These are phyloP conservation scores for Diploscapter pachys DNA, from an alignment of 1,140 invertebrate species.

Conservation along the genomic window DNA sequence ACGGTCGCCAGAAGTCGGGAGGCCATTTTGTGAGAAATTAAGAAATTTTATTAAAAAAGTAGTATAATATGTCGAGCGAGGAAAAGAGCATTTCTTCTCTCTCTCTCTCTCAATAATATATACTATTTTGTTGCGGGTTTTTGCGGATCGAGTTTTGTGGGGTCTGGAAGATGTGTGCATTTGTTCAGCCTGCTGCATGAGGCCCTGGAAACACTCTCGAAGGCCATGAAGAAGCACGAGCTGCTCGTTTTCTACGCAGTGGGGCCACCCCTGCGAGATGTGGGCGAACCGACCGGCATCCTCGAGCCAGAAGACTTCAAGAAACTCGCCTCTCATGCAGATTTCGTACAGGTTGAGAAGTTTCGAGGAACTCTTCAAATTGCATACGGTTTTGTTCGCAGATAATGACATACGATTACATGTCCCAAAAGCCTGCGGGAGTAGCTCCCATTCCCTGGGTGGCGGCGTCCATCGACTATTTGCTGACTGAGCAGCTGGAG, in stretches of 20 bases:
- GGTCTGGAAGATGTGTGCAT: slow-evolving; percentile 15
- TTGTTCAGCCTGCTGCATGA: too few relatives aligned
- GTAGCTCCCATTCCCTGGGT: slow-evolving; percentile 26
- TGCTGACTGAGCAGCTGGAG: neutral
- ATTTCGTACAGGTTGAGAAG: slow-evolving; percentile 6
- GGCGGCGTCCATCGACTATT: slow-evolving; percentile 5
- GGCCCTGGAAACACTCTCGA: neutral
- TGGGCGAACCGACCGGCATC: slow-evolving; percentile 40
- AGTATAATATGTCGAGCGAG: too few relatives aligned
- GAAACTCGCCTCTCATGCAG: slow-evolving; percentile 22
- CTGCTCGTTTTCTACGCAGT: slow-evolving; percentile 41
- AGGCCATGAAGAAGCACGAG: slow-evolving; percentile 35
- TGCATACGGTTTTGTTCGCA: neutral
- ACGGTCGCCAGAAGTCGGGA: slow-evolving; percentile 33
- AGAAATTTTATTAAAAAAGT: too few relatives aligned
- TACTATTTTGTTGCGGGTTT: neutral
- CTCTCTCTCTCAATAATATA: neutral
- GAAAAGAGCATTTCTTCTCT: slow-evolving; percentile 3
- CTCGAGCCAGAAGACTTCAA: slow-evolving; percentile 22
- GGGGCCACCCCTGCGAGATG: slow-evolving; percentile 25
- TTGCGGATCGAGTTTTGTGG: slow-evolving; percentile 30
- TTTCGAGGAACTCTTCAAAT: neutral
- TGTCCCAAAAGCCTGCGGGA: slow-evolving; percentile 12
- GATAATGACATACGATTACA: slow-evolving; percentile 51
- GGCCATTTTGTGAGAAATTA: slow-evolving; percentile 27